Evolutionary conservation across 1,140 invertebrate species (phyloP), one percentile per base, ranked within the genome.

Genomic region (Hesperophylax magnus): DNA sequence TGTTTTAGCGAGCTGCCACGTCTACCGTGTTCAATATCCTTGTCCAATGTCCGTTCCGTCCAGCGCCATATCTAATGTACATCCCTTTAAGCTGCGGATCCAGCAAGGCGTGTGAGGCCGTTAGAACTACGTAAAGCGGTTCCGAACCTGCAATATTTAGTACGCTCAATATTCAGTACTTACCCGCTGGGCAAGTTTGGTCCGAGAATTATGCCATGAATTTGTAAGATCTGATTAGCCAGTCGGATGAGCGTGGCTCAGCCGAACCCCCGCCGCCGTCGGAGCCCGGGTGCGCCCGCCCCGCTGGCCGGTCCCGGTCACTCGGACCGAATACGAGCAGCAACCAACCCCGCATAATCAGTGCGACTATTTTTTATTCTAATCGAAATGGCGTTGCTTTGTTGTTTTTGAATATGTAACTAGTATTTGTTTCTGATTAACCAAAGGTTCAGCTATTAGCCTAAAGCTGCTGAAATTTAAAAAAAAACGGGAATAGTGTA

Each of bases 161-260:
- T 61, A 7, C 24, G 58, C 24, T 61, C 58, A 61, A 61, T 61
- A 61, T 67, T 31, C 63, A 67, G 63, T n/a, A 67, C 39, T 47
- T 47, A 47, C 63, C 58, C 58, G 9, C 58, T 61, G 58, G 58
- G 58, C 58, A 61, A 61, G 58, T 61, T 60, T 22, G 58, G 58
- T 61, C 58, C 58, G 58, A 61, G 58, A 61, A 61, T 61, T 61
- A 61, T 24, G 58, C 24, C 58, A 67, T 31, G 63, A 31, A 67
- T 67, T 67, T 34, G 63, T 67, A 67, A 61, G 22, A 67, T 67
- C 63, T 67, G 24, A 67, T 67, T 67, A 67, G 31, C 63, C 31
- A 67, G 63, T 67, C 22, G 63, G 63, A 67, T 67, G 27, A 67
- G 63, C 63, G 27, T 67, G 63, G 63, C 24, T 9, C 17, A 67